Conservation (phyloP, 2,888 invertebrate species). For the Saturnia pavonia region DNA sequence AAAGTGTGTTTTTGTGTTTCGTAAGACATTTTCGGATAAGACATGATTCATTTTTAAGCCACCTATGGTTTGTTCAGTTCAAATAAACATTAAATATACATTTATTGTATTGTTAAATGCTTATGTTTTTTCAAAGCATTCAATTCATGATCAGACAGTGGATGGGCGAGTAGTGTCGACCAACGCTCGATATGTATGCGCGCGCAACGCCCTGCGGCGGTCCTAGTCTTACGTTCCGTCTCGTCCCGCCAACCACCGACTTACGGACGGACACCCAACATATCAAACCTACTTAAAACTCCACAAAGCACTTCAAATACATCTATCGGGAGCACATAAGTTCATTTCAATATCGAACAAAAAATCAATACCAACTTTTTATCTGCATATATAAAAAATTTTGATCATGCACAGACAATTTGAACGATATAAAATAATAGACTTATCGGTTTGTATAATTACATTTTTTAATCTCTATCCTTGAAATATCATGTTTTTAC, state of each 20-base stretch:
- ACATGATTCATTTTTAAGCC: not conserved
- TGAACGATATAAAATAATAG: conserved; percentile 9
- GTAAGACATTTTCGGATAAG: not conserved
- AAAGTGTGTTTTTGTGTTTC: not conserved
- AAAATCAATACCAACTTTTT: conserved; percentile 8
- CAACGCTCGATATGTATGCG: conserved; percentile 67
- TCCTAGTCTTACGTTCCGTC: conserved; percentile 13
- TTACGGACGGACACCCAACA: not conserved
- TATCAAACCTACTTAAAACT: conserved; percentile 13
- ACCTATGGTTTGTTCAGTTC: not conserved
- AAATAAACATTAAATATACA: not conserved
- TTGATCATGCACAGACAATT: conserved; percentile 11
- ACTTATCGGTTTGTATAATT: conserved; percentile 14
- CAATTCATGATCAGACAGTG: conserved; percentile 18
- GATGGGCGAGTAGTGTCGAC: conserved; percentile 28
- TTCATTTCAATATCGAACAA: conserved; percentile 3
- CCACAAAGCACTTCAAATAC: conserved; percentile 4
- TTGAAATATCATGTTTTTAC: conserved; percentile 35
- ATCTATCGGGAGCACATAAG: conserved; percentile 6
- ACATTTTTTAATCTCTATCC: conserved; percentile 20
- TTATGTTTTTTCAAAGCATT: conserved; percentile 6
- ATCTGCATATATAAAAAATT: conserved; percentile 1
- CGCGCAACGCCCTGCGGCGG: conserved; percentile 51
- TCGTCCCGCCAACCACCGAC: conserved; percentile 11
- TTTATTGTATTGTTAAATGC: not conserved